Conservation (phyloP, 2,113 vertebrate genomes). For the Datnioides undecimradiatus region DNA sequence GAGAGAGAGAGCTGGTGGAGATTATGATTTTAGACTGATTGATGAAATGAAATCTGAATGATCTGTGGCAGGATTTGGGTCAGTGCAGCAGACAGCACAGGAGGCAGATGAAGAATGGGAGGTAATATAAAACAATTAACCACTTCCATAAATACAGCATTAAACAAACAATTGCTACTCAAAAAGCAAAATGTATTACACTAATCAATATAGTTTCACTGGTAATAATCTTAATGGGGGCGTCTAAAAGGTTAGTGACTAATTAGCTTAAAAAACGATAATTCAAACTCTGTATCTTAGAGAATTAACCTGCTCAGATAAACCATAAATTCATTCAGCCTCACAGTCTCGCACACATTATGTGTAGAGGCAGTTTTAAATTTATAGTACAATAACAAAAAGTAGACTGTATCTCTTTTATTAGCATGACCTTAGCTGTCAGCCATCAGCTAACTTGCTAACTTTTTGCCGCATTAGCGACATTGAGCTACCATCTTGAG, state of each 20-base stretch:
- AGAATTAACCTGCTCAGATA: no score
- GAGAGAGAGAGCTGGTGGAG: neutral
- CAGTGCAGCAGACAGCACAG: neutral
- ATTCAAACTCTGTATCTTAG: neutral
- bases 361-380: neutral
- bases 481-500: no score
- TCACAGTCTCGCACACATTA: neutral
- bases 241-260: no score
- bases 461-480: neutral
- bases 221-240: no score
- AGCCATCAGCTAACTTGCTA: neutral
- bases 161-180: neutral
- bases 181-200: slow-evolving; percentile 4
- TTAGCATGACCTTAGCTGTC: neutral
- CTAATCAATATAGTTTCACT: no score
- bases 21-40: slow-evolving; percentile 13
- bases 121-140: neutral
- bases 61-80: slow-evolving; percentile 21
- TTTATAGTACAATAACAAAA: neutral
- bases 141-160: neutral
- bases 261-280: no score
- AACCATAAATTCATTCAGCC: no score
- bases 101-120: neutral
- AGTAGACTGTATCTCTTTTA: neutral
- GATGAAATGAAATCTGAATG: slow-evolving; percentile 16